Percentiles rank a stretch among this genome's conserved stretches.
phyloP scores from a whole-genome alignment of 2,113 vertebrate species.

The Gnathonemus echidnorhynchus region DNA sequence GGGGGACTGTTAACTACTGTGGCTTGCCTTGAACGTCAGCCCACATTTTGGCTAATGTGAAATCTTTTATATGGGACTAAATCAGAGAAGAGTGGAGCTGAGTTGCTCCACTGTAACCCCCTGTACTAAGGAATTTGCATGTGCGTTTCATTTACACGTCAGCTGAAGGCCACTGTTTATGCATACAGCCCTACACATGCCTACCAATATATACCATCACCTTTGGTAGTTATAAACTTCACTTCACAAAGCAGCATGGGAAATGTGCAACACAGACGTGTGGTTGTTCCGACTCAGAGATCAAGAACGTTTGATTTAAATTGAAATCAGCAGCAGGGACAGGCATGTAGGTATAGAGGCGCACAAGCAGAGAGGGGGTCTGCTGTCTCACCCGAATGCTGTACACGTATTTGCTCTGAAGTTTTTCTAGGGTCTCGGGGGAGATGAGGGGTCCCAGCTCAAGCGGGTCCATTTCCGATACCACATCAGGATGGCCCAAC shows the following conservation, averaged over 20 bases:
- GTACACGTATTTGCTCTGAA: constrained; percentile 78
- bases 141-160: not conserved
- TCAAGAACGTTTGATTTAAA: not conserved
- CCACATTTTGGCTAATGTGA: not conserved
- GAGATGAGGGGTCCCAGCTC: constrained; percentile 75
- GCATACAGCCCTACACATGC: not conserved
- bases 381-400: constrained; percentile 69
- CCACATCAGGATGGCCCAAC: constrained; percentile 79
- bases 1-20: not conserved
- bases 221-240: not conserved
- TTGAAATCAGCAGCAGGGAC: not conserved
- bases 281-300: not conserved
- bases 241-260: not conserved
- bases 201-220: not conserved
- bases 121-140: not conserved
- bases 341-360: not conserved
- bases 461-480: constrained; percentile 67
- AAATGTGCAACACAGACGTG: not conserved
- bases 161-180: not conserved
- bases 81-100: not conserved
- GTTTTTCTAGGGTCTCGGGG: constrained; percentile 70
- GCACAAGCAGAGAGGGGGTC: not conserved
- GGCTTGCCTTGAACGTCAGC: not conserved
- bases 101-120: not conserved
- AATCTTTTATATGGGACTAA: not conserved